Evolutionary conservation across 1,140 invertebrate species (phyloP).

Genomic region (Anastrepha obliqua): DNA sequence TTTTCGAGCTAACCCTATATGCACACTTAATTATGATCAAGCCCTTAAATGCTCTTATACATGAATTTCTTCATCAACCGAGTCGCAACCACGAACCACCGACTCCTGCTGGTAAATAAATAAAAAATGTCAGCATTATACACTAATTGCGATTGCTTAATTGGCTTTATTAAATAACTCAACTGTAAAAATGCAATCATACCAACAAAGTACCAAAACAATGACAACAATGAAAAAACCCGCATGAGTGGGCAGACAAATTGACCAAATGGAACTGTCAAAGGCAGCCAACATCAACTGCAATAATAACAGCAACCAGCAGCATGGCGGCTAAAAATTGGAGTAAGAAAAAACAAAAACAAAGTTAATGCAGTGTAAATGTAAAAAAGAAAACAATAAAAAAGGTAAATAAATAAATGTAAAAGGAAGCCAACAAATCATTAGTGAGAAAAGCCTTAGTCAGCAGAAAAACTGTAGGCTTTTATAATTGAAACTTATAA

Average conservation of each 20-base stretch:
- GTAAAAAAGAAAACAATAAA: not conserved
- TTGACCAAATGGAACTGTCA: constrained; percentile 41
- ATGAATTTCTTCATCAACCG: no score
- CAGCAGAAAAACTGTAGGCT: not conserved
- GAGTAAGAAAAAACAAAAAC: not conserved
- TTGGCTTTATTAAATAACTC: constrained; percentile 53
- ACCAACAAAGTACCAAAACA: constrained; percentile 30
- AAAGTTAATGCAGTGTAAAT: not conserved
- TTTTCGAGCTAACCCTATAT: no score
- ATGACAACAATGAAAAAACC: constrained; percentile 16
- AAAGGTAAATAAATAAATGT: not conserved
- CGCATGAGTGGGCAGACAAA: constrained; percentile 35
- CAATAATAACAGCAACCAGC: not conserved
- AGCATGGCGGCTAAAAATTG: not conserved
- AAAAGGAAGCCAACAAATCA: constrained; percentile 22
- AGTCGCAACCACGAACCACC: no score
- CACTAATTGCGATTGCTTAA: constrained; percentile 43
- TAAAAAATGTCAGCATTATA: constrained; percentile 29
- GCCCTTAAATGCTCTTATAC: no score
- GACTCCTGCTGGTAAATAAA: not conserved
- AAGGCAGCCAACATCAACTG: not conserved
- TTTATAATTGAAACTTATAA: not conserved
- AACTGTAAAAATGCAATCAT: constrained; percentile 33
- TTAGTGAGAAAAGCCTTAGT: constrained; percentile 4
- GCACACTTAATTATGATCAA: no score